A percentile compares a stretch with the other conserved stretches of the same genome.
Conservation (phyloP, 2,888 invertebrate species). For the Conus canariensis region DNA sequence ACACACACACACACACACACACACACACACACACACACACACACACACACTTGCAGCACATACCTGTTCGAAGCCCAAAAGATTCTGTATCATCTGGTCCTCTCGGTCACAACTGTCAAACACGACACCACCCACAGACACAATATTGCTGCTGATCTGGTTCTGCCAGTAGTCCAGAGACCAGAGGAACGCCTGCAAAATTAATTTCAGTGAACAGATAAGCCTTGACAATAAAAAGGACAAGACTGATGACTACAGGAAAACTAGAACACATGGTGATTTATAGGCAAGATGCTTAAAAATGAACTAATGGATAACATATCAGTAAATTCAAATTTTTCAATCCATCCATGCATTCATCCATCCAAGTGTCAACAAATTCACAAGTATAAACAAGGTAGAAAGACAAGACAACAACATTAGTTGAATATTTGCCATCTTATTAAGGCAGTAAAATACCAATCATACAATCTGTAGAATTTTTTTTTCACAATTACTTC, state of each 20-base stretch:
- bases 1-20: conserved; percentile 21
- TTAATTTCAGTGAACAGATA: not conserved
- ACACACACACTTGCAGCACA: not conserved
- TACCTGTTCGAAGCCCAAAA: conserved; percentile 64
- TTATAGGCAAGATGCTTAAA: not conserved
- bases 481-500: too few relatives aligned
- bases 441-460: too few relatives aligned
- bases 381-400: too few relatives aligned
- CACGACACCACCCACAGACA: conserved; percentile 69
- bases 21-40: not conserved
- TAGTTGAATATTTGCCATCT: too few relatives aligned
- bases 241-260: not conserved
- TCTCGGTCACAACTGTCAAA: conserved; percentile 69
- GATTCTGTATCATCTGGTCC: conserved; percentile 62
- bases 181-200: conserved; percentile 77
- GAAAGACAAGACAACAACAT: too few relatives aligned
- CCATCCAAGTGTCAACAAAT: too few relatives aligned
- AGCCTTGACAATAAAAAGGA: not conserved
- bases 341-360: too few relatives aligned
- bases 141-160: conserved; percentile 15
- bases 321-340: not conserved
- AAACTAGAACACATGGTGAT: too few relatives aligned
- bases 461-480: too few relatives aligned
- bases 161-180: conserved; percentile 65
- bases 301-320: not conserved